Conservation (phyloP, 2,113 vertebrate genomes). For the Porphyrio hochstetteri region DNA sequence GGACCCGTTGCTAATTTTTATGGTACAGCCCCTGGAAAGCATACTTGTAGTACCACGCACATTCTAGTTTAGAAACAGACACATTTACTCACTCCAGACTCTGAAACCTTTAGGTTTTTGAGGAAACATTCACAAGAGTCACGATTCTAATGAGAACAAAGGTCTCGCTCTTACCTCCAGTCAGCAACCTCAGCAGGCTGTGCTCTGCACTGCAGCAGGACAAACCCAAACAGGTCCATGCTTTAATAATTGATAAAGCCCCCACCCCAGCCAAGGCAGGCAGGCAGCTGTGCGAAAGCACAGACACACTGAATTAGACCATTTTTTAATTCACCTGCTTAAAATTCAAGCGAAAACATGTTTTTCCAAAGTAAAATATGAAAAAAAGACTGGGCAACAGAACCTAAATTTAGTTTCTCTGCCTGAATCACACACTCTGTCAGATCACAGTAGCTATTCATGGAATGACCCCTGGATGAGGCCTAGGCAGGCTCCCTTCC, state of each 20-base stretch:
- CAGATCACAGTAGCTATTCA: not conserved
- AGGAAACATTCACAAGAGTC: not conserved
- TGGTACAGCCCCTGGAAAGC: not conserved
- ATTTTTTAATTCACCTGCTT: not conserved
- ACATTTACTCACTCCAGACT: not conserved
- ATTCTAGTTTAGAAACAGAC: not conserved
- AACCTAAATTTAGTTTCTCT: not conserved
- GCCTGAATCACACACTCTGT: not conserved
- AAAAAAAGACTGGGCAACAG: not conserved
- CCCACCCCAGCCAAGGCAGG: not conserved
- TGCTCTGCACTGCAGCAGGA: not conserved
- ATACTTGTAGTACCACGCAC: not conserved
- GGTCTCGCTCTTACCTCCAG: not conserved
- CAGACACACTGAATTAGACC: not conserved
- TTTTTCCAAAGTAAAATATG: not conserved
- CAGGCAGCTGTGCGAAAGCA: not conserved
- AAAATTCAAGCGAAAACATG: not conserved
- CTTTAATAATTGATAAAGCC: not conserved
- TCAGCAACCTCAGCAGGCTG: not conserved
- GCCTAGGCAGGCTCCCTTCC: not conserved
- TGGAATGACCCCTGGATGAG: not conserved
- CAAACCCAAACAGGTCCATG: not conserved
- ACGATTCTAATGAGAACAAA: not conserved
- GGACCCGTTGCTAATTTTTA: not conserved
- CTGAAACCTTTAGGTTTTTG: not conserved